Evolutionary conservation across 92 coral and sea anemone species (phyloP), one percentile per base, ranked within the genome.

Genomic region (Scolanthus callimorphus): DNA sequence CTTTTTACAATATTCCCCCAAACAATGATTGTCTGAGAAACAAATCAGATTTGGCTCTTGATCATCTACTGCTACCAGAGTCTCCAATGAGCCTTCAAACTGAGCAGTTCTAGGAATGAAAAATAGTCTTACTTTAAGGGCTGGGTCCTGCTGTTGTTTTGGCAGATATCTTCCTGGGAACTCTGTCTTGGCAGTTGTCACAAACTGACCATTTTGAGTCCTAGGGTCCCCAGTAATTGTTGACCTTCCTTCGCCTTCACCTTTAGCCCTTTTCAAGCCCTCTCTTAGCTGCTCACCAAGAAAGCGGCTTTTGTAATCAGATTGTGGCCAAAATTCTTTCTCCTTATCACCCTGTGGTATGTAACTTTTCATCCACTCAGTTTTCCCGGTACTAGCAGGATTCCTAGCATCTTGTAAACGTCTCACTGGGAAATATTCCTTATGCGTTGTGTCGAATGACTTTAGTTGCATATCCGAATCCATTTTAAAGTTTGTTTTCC

Each of bases 341-440:
- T 81, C 96, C 63, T 73, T 84, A 77, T 92, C 98, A 57, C 99
- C 99, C 84, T 94, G 96, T 3, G 96, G 96, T 44, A 94, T 88
- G 49, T 41, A 77, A 30, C 95, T 94, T 63, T 60, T 68, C 99
- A 94, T 94, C 88, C 86, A 81, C 2, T 89, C 90, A 12, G 69
- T 60, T 56, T 77, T 77, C 17, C 88, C 80, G 8, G 82, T 78
- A 29, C 71, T 49, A 4, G 95, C 73, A 11, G 57, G 80, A 28
- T 72, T 69, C 46, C 57, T 69, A 4, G 95, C 96, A 20, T 80
- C 89, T 23, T 70, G 76, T 29, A 89, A 76, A 49, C 81, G 70
- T 11, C 85, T 68, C 8, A 71, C 90, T n/a, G 99, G 99, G 67
- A 80, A 94, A 55, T 84, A 94, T 31, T 81, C 96, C 20, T 84